Conservation (phyloP, 2,113 vertebrate genomes). For the Ondatra zibethicus region DNA sequence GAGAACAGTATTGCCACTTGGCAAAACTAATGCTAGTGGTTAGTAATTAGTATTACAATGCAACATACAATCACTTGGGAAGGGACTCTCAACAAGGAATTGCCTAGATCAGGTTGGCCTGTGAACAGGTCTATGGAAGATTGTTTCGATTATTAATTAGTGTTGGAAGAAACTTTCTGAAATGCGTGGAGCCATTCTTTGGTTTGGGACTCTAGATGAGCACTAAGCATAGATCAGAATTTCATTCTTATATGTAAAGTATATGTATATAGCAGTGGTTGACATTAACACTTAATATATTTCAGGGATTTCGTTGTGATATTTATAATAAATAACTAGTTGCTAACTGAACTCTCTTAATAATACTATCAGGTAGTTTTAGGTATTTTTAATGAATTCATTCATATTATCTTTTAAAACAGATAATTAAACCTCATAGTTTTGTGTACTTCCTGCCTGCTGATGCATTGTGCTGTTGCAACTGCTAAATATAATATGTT, state of each 20-base stretch:
- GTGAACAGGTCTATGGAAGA: too few species aligned
- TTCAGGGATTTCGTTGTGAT: constrained; percentile 7
- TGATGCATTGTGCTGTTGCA: neutral
- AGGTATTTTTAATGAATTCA: neutral
- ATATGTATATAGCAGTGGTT: neutral
- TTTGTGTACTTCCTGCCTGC: neutral
- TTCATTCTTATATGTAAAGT: neutral
- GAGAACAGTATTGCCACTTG: neutral
- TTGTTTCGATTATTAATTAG: neutral
- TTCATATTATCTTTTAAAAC: neutral
- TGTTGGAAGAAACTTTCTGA: neutral
- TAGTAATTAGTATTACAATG: neutral
- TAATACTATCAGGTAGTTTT: neutral
- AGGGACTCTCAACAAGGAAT: neutral
- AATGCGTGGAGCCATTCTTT: neutral
- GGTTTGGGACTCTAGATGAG: neutral
- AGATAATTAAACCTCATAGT: neutral
- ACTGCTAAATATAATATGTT: neutral
- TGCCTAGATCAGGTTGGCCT: too few species aligned
- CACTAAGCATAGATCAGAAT: neutral
- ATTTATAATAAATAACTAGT: constrained; percentile 2
- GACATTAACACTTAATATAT: neutral
- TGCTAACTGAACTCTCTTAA: neutral
- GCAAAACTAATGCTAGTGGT: neutral
- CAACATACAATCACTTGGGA: neutral